Conservation (phyloP, 1,140 invertebrate genomes). For the Oryzaephilus surinamensis region DNA sequence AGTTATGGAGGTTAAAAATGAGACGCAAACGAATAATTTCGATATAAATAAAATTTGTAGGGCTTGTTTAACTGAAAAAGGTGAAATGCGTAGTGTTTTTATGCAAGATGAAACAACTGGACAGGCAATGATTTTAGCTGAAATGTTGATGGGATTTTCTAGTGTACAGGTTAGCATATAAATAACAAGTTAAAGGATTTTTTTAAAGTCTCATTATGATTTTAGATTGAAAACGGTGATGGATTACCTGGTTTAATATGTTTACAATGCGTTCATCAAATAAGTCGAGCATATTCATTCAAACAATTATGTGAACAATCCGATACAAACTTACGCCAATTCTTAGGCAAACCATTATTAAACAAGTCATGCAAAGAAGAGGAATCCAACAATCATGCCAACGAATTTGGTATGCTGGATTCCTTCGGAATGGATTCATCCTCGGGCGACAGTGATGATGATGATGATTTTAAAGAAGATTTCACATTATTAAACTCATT, state of each 20-base stretch:
- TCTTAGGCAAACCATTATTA: slow-evolving; percentile 27
- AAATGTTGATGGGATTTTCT: slow-evolving; percentile 35
- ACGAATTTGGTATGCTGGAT: slow-evolving; percentile 17
- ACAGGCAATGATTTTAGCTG: slow-evolving; percentile 30
- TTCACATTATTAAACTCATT: slow-evolving; percentile 15
- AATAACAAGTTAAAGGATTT: no score
- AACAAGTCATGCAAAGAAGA: slow-evolving; percentile 8
- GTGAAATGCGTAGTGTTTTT: slow-evolving; percentile 35
- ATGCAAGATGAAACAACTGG: slow-evolving; percentile 29
- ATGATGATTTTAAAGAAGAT: slow-evolving; percentile 27
- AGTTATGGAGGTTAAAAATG: slow-evolving; percentile 29
- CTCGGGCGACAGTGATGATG: slow-evolving; percentile 18
- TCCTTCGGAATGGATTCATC: slow-evolving; percentile 24
- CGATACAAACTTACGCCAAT: slow-evolving; percentile 34
- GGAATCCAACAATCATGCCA: not conserved
- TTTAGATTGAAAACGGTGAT: slow-evolving; percentile 36
- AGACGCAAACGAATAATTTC: slow-evolving; percentile 22
- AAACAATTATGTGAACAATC: slow-evolving; percentile 39
- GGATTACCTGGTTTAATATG: slow-evolving; percentile 38
- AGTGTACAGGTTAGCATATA: slow-evolving; percentile 30
- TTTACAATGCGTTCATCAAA: slow-evolving; percentile 37
- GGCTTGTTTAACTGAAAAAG: slow-evolving; percentile 35
- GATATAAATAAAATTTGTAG: slow-evolving; percentile 37
- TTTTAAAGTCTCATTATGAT: no score
- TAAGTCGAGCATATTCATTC: slow-evolving; percentile 39